Evolutionary conservation across 2,113 vertebrate species (phyloP), one percentile per base, ranked within the genome.

Genomic region (Sturnira hondurensis): DNA sequence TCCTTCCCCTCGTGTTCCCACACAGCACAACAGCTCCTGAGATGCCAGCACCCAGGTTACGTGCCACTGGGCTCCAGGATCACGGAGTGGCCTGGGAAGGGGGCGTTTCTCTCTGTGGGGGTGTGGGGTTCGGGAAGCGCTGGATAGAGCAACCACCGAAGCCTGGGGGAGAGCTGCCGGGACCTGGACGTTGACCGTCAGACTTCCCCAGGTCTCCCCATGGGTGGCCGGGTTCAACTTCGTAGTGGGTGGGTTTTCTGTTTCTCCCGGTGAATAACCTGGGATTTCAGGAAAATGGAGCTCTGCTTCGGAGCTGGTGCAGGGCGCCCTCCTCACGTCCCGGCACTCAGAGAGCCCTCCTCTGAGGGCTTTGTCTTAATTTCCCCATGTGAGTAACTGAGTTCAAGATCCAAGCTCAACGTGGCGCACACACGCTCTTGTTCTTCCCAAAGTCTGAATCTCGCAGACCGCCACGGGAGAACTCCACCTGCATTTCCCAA

Each of bases 261-360:
- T 17, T 76, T 43, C 33, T 33, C 47, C 26, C n/a, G 56, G 26
- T 11, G 58, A 68, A 41, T 45, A 41, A 28, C 43, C 43, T 15
- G 4, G 1, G 7, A 67, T 80, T 54, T 86, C 45, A 68, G 22
- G 50, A 52, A 73, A 74, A 28, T 8, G 1, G 11, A 11, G 58
- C 58, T 61, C 36, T 56, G 3, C 65, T n/a, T 45, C 16, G 26
- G 36, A 2, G 24, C 22, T 11, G 47, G 17, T 4, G 3, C 3
- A 1, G 20, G 8, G 36, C 10, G 26, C 43, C 26, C 14, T 13
- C 31, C 17, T 22, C 36, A 31, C 13, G 17, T 3, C 3, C 0
- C 3, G 11, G 7, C 17, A 19, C 17, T 70, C 47, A 45, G 41
- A 63, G 76, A 88, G 9, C 11, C 3, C 26, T 76, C 56, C 20